Evolutionary conservation across 2,888 invertebrate genomes (phyloP).

Genomic region (Protodeltote pygarga): DNA sequence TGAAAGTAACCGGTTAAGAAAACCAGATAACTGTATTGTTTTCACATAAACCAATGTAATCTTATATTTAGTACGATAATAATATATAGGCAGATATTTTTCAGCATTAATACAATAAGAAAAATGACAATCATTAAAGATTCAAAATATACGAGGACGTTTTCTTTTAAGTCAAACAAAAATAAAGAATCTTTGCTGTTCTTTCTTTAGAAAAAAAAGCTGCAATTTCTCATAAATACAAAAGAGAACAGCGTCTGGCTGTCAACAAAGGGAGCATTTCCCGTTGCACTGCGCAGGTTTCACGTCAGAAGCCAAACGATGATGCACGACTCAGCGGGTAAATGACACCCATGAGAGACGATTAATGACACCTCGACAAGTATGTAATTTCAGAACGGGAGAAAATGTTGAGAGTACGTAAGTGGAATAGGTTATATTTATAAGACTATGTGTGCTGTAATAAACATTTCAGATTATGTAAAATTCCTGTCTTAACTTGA

Average conservation of each 20-base stretch:
- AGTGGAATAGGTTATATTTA: constrained; percentile 17
- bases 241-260: not conserved
- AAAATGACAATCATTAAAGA: too few species aligned
- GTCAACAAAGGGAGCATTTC: constrained; percentile 18
- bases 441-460: not conserved
- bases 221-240: constrained; percentile 8
- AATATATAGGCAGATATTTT: too few species aligned
- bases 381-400: constrained; percentile 42
- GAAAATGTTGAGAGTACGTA: constrained; percentile 22
- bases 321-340: constrained; percentile 61
- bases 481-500: not conserved
- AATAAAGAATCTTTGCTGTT: not conserved
- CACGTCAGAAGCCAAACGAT: constrained; percentile 58
- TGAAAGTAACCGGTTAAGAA: too few species aligned
- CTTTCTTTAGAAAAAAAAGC: not conserved
- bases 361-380: constrained; percentile 30
- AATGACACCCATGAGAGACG: constrained; percentile 55
- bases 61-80: too few species aligned
- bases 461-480: not conserved
- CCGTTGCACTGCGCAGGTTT: constrained; percentile 61
- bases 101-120: too few species aligned
- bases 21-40: too few species aligned
- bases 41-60: too few species aligned
- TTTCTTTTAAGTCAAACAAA: not conserved
- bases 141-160: too few species aligned